These are phyloP conservation scores for Shinisaurus crocodilurus DNA, from an alignment of 2,113 vertebrate species.

Conservation along the genomic window DNA sequence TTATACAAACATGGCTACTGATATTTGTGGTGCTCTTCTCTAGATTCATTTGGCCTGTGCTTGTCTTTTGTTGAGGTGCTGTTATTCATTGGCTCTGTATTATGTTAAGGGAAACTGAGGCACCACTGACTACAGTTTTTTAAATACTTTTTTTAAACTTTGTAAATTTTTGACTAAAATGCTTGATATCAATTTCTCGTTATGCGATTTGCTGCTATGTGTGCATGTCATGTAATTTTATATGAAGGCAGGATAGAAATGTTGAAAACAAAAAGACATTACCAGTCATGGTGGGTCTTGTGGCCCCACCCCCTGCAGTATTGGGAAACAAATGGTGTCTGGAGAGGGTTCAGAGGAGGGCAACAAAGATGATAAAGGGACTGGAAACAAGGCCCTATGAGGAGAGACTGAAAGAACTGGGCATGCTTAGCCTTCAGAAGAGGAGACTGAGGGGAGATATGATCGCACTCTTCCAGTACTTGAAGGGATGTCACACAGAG, in stretches of 20 bases:
- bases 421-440: too few relatives aligned
- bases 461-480: too few relatives aligned
- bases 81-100: constrained; percentile 10
- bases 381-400: too few relatives aligned
- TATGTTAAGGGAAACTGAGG: neutral
- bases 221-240: neutral
- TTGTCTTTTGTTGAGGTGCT: neutral
- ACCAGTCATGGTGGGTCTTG: neutral
- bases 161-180: neutral
- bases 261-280: neutral
- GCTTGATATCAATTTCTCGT: neutral
- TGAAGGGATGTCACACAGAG: too few relatives aligned
- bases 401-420: too few relatives aligned
- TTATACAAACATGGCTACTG: neutral
- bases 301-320: too few relatives aligned
- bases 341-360: too few relatives aligned
- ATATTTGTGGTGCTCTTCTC: neutral
- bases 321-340: too few relatives aligned
- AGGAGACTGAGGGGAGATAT: too few relatives aligned
- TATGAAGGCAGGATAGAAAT: neutral
- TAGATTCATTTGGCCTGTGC: neutral
- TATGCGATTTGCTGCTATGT: neutral
- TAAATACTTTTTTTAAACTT: neutral
- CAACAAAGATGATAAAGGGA: too few relatives aligned
- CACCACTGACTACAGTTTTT: neutral